phyloP scores from a whole-genome alignment of 64 coral and sea anemone species.

The Porites lutea region DNA sequence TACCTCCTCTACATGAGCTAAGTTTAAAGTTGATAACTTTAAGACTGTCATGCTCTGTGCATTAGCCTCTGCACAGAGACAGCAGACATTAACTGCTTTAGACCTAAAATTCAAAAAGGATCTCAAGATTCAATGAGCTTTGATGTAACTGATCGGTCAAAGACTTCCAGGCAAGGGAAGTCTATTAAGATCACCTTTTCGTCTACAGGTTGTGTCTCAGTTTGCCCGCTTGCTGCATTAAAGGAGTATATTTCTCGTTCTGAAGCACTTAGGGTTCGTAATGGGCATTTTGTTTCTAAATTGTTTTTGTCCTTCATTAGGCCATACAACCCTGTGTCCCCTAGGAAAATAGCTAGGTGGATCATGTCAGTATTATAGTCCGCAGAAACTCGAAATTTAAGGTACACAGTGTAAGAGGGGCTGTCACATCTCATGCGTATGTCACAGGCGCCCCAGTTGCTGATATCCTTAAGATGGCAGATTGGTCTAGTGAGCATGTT shows the following conservation, averaged over 20 bases:
- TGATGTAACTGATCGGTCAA: constrained; percentile 29
- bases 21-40: constrained; percentile 71
- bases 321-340: background rate
- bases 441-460: background rate
- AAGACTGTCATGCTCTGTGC: constrained; percentile 95
- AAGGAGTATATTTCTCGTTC: background rate
- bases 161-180: background rate
- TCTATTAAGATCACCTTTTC: background rate
- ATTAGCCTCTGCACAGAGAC: constrained; percentile 77
- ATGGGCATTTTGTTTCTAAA: background rate
- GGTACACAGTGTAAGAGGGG: background rate
- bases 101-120: too few relatives aligned
- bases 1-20: constrained; percentile 70
- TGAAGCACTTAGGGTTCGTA: background rate
- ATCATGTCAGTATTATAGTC: background rate
- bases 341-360: background rate
- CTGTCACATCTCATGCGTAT: background rate
- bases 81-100: constrained; percentile 91
- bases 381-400: constrained; percentile 24
- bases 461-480: too few relatives aligned
- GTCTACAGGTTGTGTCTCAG: background rate
- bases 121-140: constrained; percentile 68
- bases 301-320: background rate
- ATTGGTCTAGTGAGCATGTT: too few relatives aligned
- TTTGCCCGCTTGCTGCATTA: background rate